Evolutionary conservation across 64 coral and sea anemone genomes (phyloP), one percentile per base, ranked within the genome.

Genomic region (Porites lutea): DNA sequence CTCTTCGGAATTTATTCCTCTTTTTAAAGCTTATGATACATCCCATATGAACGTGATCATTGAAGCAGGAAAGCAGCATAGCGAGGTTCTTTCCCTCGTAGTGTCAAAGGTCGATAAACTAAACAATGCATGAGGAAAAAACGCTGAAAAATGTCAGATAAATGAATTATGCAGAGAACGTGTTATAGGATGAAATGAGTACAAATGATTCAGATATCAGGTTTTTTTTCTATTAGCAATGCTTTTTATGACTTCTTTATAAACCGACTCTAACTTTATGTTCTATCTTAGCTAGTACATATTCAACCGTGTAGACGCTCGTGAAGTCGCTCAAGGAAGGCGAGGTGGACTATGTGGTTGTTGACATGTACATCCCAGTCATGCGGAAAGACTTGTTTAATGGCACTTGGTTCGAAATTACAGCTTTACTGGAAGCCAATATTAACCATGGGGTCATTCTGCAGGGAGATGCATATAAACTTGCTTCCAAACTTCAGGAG

Each of bases 381-480:
- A 84, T 69, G n/a, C 44, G 81, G 2, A 52, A 52, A 52, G 81
- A 84, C 18, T 21, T 84, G 19, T 84, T 84, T 5, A 84, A 84
- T 43, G 63, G 81, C 8, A 52, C 81, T 52, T 84, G 81, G 81
- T 84, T 84, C 14, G 81, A 84, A 52, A 48, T 69, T 84, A 61
- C 15, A 5, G 81, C 62, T 18, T 52, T 84, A n/a, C 46, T 52
- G 0, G 1, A 45, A 19, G 10, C 3, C 19, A 48, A 84, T 52
- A 10, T 84, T 46, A 51, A 48, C 19, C 81, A 84, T 47, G 61
- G 81, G 13, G 63, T 65, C 11, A 1, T 84, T 52, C 37, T 84
- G 4, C 81, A 68, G 52, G 81, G 81, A 10, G 81, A 84, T 16
- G 48, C 81, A 14, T 18, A 68, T 12, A 84, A 68, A 84, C 81